Base-by-base conservation (phyloP, 2,797 vertebrate species). In the Adelosebastes latens region DNA sequence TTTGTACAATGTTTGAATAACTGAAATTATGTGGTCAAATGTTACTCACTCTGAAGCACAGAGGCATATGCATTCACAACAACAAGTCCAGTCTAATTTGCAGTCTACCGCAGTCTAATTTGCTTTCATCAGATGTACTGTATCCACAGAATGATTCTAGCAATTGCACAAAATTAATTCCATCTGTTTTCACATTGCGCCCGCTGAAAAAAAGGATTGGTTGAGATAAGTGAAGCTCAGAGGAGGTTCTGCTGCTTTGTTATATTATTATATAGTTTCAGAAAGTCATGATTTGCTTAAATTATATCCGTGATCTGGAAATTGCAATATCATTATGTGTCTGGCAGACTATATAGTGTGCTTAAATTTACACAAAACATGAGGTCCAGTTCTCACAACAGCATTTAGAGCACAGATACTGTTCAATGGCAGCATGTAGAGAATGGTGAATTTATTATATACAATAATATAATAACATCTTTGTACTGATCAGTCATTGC, bases 121-220 rank as follows among this genome's bases (percentile, higher is more conserved):
- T 86, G 58, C 86, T 80, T 46, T 83, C 77, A 91, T 91, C 76
- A 85, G 67, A 80, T 79, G 60, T 22, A 36, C 60, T 32, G 59
- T 79, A 83, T 67, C 69, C 91, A 85, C 80, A 79, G 60, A 84
- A 82, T 82, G 74, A 88, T 86, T 85, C 65, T 14, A 67, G 76
- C 73, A 80, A 85, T 66, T 83, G 59, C 79, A 78, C 72, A 72
- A 79, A 89, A 84, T 87, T 80, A 85, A 91, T 84, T 83, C 75
- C 69, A 87, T 90, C 84, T 84, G 75, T 83, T 69, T 87, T 82
- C 68, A 83, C 74, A 83, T 81, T 75, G 68, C 61, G 71, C 53
- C 66, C 60, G 8, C 16, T 74, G n/a, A 72, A 64, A 82, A 13
- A 55, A 56, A 60, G 34, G 11, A 27, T 22, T 3, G n/a, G 34